phyloP scores from a whole-genome alignment of 2,888 invertebrate genomes.

The Melinaea menophilus region DNA sequence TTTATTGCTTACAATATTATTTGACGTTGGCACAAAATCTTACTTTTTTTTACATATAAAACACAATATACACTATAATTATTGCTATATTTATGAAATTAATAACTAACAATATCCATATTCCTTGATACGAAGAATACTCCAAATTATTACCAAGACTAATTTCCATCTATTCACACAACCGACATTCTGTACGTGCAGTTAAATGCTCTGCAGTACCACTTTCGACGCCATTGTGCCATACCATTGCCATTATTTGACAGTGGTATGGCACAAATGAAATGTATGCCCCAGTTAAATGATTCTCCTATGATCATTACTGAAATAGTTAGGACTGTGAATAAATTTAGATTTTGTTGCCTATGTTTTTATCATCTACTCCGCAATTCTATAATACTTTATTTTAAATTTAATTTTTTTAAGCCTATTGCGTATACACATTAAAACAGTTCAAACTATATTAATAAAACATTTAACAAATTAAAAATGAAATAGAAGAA shows the following conservation, averaged over 20 bases:
- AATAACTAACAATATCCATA: background rate
- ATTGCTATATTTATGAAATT: no score
- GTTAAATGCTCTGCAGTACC: constrained; percentile 52
- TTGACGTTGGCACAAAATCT: no score
- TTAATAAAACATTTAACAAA: no score
- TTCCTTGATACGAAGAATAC: background rate
- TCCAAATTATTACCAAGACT: constrained; percentile 10
- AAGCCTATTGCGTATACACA: no score
- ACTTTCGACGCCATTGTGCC: constrained; percentile 53
- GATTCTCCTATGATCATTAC: constrained; percentile 33
- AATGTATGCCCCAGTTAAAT: constrained; percentile 48
- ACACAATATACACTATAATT: no score
- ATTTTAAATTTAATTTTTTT: no score
- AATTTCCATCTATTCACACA: constrained; percentile 23
- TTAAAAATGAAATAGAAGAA: no score
- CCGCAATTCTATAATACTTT: no score
- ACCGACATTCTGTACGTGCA: constrained; percentile 38
- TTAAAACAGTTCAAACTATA: no score
- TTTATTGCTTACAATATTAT: constrained; percentile 16
- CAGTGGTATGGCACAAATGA: constrained; percentile 68
- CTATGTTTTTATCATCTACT: background rate
- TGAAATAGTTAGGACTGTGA: constrained; percentile 29
- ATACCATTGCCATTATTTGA: constrained; percentile 63
- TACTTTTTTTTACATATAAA: no score
- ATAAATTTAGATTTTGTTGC: constrained; percentile 15